Evolutionary conservation across 2,113 vertebrate species (phyloP).

Genomic region (Thermophis baileyi): DNA sequence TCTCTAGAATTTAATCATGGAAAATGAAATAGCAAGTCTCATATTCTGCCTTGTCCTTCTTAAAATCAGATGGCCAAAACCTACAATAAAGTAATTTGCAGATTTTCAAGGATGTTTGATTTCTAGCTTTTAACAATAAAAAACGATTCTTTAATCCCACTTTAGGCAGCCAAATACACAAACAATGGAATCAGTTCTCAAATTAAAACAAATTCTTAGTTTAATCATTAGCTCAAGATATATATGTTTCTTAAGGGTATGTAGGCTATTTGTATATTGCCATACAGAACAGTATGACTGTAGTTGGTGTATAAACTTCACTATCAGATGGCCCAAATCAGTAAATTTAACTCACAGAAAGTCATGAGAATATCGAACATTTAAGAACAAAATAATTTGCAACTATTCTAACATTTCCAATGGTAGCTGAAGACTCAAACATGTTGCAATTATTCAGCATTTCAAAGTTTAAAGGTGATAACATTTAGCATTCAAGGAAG

Average conservation of each 20-base stretch:
- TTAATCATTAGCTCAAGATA: background rate
- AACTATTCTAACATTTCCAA: background rate
- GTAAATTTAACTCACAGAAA: background rate
- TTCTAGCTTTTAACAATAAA: background rate
- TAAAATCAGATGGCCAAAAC: background rate
- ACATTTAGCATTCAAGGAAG: background rate
- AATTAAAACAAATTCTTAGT: background rate
- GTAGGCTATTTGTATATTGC: background rate
- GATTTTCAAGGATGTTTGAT: background rate
- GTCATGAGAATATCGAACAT: background rate
- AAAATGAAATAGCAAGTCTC: background rate
- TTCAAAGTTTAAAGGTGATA: background rate
- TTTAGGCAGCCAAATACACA: background rate
- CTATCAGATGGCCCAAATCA: background rate
- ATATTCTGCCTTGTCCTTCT: background rate
- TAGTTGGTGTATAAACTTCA: background rate
- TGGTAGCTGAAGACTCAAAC: background rate
- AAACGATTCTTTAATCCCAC: background rate
- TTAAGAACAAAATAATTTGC: background rate
- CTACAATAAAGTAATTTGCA: background rate
- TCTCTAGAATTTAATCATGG: background rate
- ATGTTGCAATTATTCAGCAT: background rate
- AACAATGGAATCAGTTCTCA: background rate
- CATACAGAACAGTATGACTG: background rate
- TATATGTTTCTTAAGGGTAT: background rate